Base-by-base conservation (phyloP, 2,797 vertebrate genomes). In the Sebastes hubbsi region DNA sequence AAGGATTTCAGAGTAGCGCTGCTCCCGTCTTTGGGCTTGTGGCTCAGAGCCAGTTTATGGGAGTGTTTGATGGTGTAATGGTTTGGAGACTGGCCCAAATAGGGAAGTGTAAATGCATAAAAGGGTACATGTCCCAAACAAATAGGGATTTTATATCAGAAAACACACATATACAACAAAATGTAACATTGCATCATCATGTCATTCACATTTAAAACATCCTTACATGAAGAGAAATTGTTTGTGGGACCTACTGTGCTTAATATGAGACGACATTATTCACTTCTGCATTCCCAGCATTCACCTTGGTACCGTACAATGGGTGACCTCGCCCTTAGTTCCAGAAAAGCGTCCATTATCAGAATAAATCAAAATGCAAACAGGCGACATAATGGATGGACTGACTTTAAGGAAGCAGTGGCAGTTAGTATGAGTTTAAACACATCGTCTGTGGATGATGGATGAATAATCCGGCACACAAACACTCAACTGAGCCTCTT, bases 291-390 rank as follows among this genome's bases (percentile, higher is more conserved):
- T 62, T 74, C 42, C 58, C 52, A 29, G 64, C 30, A 56, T 76
- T 72, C 5, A 59, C 32, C 25, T 30, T 55, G 12, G 6, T 32
- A 9, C 4, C 3, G 32, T 9, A 36, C 42, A 76, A 34, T 20
- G 16, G 4, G 42, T 59, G 52, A 12, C 75, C 42, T 69, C 46
- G 1, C 74, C 84, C 64, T 60, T 14, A 29, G 3, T 60, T 72
- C 27, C 65, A 54, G 22, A 62, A 76, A 81, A 18, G 20, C 0
- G 1, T 12, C 32, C 16, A 13, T 36, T 80, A 82, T 87, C 74
- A 76, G 59, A 55, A 71, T 27, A 59, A 76, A 78, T 65, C 67
- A 8, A 81, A 83, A 71, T n/a, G 52, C 18, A 86, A 78, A 84
- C 56, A 75, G 22, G 12, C 30, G 4, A 6, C 10, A 29, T 18